Conservation (phyloP, 2,888 invertebrate genomes). For the Synanthedon tipuliformis region DNA sequence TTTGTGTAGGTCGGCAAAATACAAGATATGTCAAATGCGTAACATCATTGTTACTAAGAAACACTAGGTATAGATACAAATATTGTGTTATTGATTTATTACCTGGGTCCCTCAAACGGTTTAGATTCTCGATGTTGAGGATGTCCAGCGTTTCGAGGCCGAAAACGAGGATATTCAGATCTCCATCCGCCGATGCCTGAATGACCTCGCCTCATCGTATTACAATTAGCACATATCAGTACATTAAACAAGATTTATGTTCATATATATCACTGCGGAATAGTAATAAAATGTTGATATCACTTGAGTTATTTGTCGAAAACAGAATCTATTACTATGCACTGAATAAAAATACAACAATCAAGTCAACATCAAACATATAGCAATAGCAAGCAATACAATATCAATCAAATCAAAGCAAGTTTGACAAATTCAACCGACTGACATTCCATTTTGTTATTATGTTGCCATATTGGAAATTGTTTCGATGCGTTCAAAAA, state of each 20-base stretch:
- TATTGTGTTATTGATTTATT: constrained; percentile 4
- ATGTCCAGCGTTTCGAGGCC: constrained; percentile 40
- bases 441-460: too few species aligned
- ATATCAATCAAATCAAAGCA: too few species aligned
- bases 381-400: too few species aligned
- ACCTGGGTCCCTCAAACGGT: constrained; percentile 35
- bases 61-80: background rate
- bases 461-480: too few species aligned
- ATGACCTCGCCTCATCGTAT: constrained; percentile 63
- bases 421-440: too few species aligned
- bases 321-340: constrained; percentile 34
- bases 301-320: constrained; percentile 1
- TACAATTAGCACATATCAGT: constrained; percentile 34
- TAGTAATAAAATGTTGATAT: background rate
- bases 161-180: constrained; percentile 51
- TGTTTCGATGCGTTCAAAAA: too few species aligned
- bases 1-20: background rate
- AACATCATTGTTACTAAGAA: background rate
- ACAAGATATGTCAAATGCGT: constrained; percentile 1
- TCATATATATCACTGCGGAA: background rate
- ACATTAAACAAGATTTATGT: constrained; percentile 3
- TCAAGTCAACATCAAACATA: background rate
- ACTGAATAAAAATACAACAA: constrained; percentile 29
- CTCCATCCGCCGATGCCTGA: constrained; percentile 53
- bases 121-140: constrained; percentile 40